phyloP scores from a whole-genome alignment of 1,140 invertebrate species.

The Solen grandis region DNA sequence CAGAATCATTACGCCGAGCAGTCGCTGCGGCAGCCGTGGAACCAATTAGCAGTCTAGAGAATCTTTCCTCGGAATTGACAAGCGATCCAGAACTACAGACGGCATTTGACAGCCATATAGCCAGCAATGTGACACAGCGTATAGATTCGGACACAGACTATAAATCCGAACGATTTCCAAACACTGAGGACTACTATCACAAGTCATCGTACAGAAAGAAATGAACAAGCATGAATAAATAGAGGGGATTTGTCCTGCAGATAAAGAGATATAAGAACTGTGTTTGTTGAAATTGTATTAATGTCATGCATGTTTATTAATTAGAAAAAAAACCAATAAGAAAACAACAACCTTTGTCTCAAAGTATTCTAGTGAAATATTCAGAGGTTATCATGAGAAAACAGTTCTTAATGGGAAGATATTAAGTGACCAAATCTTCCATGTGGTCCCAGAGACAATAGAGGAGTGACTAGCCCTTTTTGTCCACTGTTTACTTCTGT shows the following conservation, averaged over 20 bases:
- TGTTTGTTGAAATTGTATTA: too few species aligned
- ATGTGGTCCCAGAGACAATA: too few species aligned
- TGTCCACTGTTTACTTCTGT: too few species aligned
- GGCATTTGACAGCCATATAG: slow-evolving; percentile 81
- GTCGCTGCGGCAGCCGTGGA: slow-evolving; percentile 82
- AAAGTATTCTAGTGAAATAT: too few species aligned
- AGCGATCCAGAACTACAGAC: slow-evolving; percentile 80
- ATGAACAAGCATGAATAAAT: slow-evolving; percentile 14
- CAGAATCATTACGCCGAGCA: slow-evolving; percentile 82
- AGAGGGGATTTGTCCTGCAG: not conserved
- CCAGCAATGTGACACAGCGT: slow-evolving; percentile 77
- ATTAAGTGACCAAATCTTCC: too few species aligned
- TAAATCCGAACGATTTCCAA: slow-evolving; percentile 82
- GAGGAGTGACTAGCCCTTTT: too few species aligned
- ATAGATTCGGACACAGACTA: slow-evolving; percentile 82
- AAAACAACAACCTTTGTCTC: too few species aligned
- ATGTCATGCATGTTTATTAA: too few species aligned
- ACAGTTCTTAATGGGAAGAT: too few species aligned
- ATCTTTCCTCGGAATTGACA: slow-evolving; percentile 79
- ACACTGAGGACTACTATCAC: slow-evolving; percentile 81
- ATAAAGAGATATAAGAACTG: too few species aligned
- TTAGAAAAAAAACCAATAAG: too few species aligned
- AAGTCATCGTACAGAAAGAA: slow-evolving; percentile 28
- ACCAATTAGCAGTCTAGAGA: slow-evolving; percentile 81
- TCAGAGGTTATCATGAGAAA: too few species aligned